Base-by-base conservation (phyloP, 2,888 invertebrate genomes). In the Pristionchus entomophagus region DNA sequence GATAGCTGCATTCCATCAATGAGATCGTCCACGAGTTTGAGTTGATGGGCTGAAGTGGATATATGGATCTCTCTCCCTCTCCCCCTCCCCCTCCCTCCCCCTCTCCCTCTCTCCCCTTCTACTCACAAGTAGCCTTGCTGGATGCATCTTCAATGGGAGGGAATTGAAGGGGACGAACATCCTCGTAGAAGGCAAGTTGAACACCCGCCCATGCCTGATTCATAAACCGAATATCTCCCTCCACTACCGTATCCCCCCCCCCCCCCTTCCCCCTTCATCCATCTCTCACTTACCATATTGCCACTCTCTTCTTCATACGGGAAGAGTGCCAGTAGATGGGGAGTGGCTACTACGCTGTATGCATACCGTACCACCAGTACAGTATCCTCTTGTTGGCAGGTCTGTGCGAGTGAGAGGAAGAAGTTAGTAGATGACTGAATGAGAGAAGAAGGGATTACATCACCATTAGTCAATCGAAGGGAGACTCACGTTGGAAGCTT, bases 151-250 rank as follows among this genome's bases (percentile, higher is more conserved):
- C 56, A 17, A 85, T 41, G 4, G 85, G 85, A 85, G 85, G 85
- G 38, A 85, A 85, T n/a, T 85, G 85, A 8, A 77, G 56, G 2
- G 77, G 85, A 41, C 85, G 85, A 53, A 85, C 35, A 38, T 85
- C 85, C 45, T 85, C 85, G 19, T 77, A 85, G 85, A 85, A 85
- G 17, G 85, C 85, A 10, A 85, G 38, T 17, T 77, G 85, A 77
- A 77, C 56, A 73, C 85, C 85, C 5, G 85, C 85, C 3, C 73
- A 77, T 22, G 85, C 85, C 85, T 85, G 17, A 45, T 29, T n/a
- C 2, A 26, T 49, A 17, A 32, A 80, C 22, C 59, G 59, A n/a
- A 19, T 69, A 69, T 8, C 10, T 17, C 45, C 45, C 45, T 45
- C 14, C 14, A 10, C 45, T 80, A 53, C 80, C 17, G 53, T 80